Base-by-base conservation (phyloP, 2,113 vertebrate species). In the Tylochromis polylepis region DNA sequence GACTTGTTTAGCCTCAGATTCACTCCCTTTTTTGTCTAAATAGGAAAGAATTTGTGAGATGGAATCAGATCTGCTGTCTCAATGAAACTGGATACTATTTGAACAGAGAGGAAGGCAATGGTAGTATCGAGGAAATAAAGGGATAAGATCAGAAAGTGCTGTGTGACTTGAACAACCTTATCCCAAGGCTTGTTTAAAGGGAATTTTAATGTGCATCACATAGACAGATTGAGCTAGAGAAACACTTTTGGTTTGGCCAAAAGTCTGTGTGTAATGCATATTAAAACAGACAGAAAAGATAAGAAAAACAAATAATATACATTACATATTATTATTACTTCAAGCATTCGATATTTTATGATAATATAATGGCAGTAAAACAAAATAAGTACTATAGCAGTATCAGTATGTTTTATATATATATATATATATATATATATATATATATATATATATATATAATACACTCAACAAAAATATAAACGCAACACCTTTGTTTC, bases 131-230 rank as follows among this genome's bases (percentile, higher is more conserved):
- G 60, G 83, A 58, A 92, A 87, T 67, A 92, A 85, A 10, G 29
- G 87, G 77, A 87, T 89, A 55, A 85, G 86, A 93, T 93, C 91
- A 92, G 65, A 11, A 78, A 91, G 65, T 38, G 81, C 90, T 79
- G 75, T 85, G 90, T 78, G 87, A 91, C 90, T 90, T 83, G 53
- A 89, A 90, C 83, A 91, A 84, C 85, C 87, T 83, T 86, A 85
- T 92, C 92, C 84, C 41, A 34, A 83, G 84, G 83, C 81, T 92
- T 86, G 86, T 88, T 91, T 81, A 91, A 87, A 95, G 80, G 85
- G 85, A 92, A 94, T 91, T 90, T 85, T 85, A 55, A 65, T 81
- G 83, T 77, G 78, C 58, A 41, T 46, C 41, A 43, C 91, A 60
- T 85, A 24, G 67, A 88, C 85, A 93, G 87, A 90, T 36, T 29